A percentile compares a stretch with the other conserved stretches of the same genome.
phyloP scores from a whole-genome alignment of 2,888 invertebrate species.

The Busseola fusca region DNA sequence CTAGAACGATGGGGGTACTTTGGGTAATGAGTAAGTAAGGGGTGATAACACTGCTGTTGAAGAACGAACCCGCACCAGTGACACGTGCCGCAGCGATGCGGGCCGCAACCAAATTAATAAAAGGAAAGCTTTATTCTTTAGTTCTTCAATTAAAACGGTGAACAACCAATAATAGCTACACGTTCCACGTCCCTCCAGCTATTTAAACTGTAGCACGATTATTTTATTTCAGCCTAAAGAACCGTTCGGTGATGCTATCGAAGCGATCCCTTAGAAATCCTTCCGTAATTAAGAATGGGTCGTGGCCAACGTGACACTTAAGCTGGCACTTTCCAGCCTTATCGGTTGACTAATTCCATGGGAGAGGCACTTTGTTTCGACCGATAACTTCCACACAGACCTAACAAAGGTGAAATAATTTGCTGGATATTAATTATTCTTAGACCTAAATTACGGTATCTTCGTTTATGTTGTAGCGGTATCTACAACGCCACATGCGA shows the following conservation, averaged over 20 bases:
- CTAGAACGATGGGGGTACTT: slow-evolving; percentile 81
- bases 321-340: slow-evolving; percentile 45
- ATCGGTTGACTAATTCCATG: slow-evolving; percentile 52
- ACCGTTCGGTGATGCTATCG: slow-evolving; percentile 49
- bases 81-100: slow-evolving; percentile 74
- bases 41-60: slow-evolving; percentile 73
- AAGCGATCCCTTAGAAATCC: slow-evolving; percentile 41
- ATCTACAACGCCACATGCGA: no score
- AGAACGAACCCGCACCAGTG: slow-evolving; percentile 67
- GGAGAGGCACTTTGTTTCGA: slow-evolving; percentile 44
- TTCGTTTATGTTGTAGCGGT: no score
- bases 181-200: not conserved
- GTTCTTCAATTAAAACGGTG: slow-evolving; percentile 44
- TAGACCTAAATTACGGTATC: not conserved
- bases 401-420: slow-evolving; percentile 16
- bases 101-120: slow-evolving; percentile 61
- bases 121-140: slow-evolving; percentile 53
- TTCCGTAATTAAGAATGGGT: slow-evolving; percentile 57
- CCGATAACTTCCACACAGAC: slow-evolving; percentile 34
- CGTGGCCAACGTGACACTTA: slow-evolving; percentile 49
- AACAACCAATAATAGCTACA: slow-evolving; percentile 36
- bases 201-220: slow-evolving; percentile 34
- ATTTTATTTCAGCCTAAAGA: slow-evolving; percentile 35
- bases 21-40: slow-evolving; percentile 69
- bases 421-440: slow-evolving; percentile 21